Conservation (phyloP, 2,797 vertebrate species). For the Acanthiza pusilla region DNA sequence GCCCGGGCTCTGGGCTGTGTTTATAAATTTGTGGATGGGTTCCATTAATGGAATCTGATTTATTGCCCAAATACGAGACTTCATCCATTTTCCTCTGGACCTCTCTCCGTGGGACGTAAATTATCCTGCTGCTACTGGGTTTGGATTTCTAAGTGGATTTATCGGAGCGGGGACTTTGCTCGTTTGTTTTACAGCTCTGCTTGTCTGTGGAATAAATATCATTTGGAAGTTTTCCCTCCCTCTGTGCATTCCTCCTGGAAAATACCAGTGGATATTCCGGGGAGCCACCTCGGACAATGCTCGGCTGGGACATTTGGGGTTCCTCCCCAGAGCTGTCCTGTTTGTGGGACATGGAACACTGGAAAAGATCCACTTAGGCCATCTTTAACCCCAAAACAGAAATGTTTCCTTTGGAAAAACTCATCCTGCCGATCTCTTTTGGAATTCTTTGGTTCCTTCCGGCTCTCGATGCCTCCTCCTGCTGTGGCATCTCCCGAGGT, state of each 20-base stretch:
- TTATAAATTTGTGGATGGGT: not conserved
- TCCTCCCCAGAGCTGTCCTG: not conserved
- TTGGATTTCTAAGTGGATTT: slow-evolving; percentile 69
- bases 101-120: slow-evolving; percentile 72
- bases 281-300: not conserved
- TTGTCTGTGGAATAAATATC: not conserved
- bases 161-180: slow-evolving; percentile 62
- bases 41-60: not conserved
- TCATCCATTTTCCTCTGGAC: slow-evolving; percentile 35
- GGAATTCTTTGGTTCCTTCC: not conserved
- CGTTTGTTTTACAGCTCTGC: slow-evolving; percentile 67
- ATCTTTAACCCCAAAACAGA: not conserved
- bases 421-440: too few relatives aligned
- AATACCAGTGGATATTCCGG: not conserved
- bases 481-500: not conserved
- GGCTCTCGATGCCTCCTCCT: not conserved
- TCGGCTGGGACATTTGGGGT: too few relatives aligned
- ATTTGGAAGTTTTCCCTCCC: not conserved
- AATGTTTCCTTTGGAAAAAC: not conserved
- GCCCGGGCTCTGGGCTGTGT: not conserved
- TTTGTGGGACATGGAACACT: fast-evolving
- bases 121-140: slow-evolving; percentile 69
- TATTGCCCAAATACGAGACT: not conserved
- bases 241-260: not conserved
- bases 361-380: not conserved